phyloP scores from a whole-genome alignment of 2,888 invertebrate genomes.

The Mesochorus sp. region DNA sequence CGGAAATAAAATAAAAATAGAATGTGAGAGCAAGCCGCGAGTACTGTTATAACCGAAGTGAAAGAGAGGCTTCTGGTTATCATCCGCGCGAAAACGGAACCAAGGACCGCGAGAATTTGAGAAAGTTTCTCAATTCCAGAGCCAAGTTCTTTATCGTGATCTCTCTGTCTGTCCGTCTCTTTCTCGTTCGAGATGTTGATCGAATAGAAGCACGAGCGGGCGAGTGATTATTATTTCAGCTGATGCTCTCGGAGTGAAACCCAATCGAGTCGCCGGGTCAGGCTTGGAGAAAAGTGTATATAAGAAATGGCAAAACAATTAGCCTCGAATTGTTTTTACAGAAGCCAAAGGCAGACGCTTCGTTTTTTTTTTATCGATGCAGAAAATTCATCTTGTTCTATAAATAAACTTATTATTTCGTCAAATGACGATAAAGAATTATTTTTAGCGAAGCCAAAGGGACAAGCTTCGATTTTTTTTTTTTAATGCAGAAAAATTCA shows the following conservation, averaged over 20 bases:
- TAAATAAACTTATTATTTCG: not conserved
- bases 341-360: conserved; percentile 71
- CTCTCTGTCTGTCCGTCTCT: not conserved
- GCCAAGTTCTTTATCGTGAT: conserved; percentile 29
- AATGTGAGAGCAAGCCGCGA: conserved; percentile 7
- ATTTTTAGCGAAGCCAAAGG: no score
- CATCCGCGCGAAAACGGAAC: conserved; percentile 25
- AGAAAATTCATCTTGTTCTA: not conserved
- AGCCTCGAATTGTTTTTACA: conserved; percentile 72
- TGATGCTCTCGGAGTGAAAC: conserved; percentile 64
- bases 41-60: conserved; percentile 39
- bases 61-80: conserved; percentile 54
- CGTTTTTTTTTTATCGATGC: conserved; percentile 7
- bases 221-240: conserved; percentile 76
- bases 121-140: conserved; percentile 11
- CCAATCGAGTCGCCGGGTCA: conserved; percentile 34
- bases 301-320: conserved; percentile 70
- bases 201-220: conserved; percentile 9
- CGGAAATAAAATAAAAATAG: conserved; percentile 45
- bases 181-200: conserved; percentile 46
- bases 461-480: no score
- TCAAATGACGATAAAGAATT: not conserved
- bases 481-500: no score
- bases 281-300: conserved; percentile 60
- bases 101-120: conserved; percentile 32